These are phyloP conservation scores for Electrona antarctica DNA, from an alignment of 2,113 vertebrate genomes.

Conservation along the genomic window DNA sequence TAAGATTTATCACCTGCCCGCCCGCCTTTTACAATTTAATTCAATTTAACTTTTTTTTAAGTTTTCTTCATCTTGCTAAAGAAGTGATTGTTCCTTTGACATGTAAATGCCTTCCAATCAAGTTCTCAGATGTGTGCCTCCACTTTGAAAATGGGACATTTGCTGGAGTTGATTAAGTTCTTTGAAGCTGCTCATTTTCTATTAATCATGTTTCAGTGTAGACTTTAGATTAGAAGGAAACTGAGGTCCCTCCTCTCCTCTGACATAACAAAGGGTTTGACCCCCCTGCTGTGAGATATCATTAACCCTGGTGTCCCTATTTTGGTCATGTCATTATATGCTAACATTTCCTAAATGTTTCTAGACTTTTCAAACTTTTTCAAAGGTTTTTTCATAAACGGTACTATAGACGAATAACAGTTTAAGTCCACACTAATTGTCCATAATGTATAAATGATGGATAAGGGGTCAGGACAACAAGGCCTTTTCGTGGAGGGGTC, in stretches of 20 bases:
- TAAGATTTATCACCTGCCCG: conserved; percentile 6
- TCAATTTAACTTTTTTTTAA: conserved; percentile 19
- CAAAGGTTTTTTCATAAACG: not conserved
- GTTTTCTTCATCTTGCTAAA: not conserved
- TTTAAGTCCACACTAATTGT: too few relatives aligned
- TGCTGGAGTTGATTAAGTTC: conserved; percentile 23
- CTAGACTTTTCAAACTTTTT: not conserved
- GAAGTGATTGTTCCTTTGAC: conserved; percentile 25
- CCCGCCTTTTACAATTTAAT: conserved; percentile 12
- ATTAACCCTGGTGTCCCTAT: not conserved
- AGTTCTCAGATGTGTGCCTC: not conserved
- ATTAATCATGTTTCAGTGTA: not conserved
- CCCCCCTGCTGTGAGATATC: not conserved
- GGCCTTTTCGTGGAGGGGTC: too few relatives aligned
- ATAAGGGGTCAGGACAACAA: too few relatives aligned
- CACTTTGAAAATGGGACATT: conserved; percentile 9
- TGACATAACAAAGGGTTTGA: conserved; percentile 2
- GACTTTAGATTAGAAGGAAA: conserved; percentile 1
- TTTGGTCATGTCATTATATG: not conserved
- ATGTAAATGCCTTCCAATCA: conserved; percentile 5
- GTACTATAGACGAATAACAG: too few relatives aligned
- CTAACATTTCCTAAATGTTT: too few relatives aligned
- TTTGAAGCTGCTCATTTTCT: conserved; percentile 11
- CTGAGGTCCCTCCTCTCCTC: not conserved
- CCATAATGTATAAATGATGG: too few relatives aligned